These are phyloP conservation scores for Sebastes schlegelii DNA, from an alignment of 2,113 vertebrate species.

Conservation along the genomic window DNA sequence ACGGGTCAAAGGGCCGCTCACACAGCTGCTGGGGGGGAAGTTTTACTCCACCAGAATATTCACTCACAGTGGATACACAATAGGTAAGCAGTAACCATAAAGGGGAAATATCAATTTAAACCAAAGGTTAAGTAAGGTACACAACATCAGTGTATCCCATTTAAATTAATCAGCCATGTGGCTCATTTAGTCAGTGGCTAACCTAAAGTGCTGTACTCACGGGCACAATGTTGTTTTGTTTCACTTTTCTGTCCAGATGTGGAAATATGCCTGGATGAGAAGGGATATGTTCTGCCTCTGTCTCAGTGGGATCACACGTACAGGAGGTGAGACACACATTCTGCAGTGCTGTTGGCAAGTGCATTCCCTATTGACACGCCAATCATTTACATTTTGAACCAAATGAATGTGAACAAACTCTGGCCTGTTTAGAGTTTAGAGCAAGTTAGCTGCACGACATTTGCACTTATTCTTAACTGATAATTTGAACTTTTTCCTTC, in stretches of 20 bases:
- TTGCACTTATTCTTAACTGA: background rate
- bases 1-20: constrained; percentile 40
- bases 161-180: background rate
- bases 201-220: background rate
- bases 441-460: background rate
- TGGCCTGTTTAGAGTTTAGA: too few relatives aligned
- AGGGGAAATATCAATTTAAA: background rate
- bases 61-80: constrained; percentile 34
- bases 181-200: background rate
- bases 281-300: constrained; percentile 44
- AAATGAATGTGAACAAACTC: background rate
- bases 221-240: background rate
- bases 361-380: too few relatives aligned
- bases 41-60: constrained; percentile 24
- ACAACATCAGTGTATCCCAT: background rate
- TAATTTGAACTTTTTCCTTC: background rate
- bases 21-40: constrained; percentile 40
- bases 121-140: background rate
- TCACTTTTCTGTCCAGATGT: constrained; percentile 40
- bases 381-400: background rate
- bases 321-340: constrained; percentile 33
- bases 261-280: constrained; percentile 54
- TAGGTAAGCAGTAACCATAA: constrained; percentile 33
- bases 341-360: background rate
- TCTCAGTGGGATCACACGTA: constrained; percentile 52